phyloP scores from a whole-genome alignment of 2,797 vertebrate species.

The Cottoperca gobio region DNA sequence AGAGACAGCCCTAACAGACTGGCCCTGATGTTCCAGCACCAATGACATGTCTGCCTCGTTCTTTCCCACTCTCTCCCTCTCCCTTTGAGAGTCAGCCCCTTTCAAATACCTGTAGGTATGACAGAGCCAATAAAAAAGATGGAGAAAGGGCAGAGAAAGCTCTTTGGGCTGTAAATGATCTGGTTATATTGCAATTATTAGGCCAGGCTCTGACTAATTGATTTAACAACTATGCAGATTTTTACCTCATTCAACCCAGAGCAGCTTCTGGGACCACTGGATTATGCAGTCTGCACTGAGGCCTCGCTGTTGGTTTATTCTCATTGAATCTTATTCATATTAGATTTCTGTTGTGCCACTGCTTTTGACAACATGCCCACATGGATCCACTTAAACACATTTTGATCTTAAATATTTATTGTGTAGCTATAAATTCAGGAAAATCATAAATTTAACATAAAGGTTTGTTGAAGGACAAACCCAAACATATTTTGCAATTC shows the following conservation, averaged over 20 bases:
- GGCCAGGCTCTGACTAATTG: constrained; percentile 60
- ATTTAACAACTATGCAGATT: constrained; percentile 58
- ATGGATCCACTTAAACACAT: constrained; percentile 42
- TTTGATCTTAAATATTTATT: constrained; percentile 54
- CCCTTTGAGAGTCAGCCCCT: constrained; percentile 37
- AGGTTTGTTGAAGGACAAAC: constrained; percentile 27
- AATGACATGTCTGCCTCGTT: constrained; percentile 46
- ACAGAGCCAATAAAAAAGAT: constrained; percentile 32
- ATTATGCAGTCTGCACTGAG: constrained; percentile 57
- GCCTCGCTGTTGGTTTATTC: constrained; percentile 48
- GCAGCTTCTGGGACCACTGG: constrained; percentile 50
- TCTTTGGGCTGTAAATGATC: constrained; percentile 46
- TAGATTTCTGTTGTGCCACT: constrained; percentile 41
- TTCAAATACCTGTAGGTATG: constrained; percentile 50
- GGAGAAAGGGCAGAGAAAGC: constrained; percentile 15
- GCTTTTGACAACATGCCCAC: constrained; percentile 50
- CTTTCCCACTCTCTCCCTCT: constrained; percentile 29
- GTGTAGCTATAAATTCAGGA: constrained; percentile 29
- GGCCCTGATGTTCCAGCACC: constrained; percentile 66
- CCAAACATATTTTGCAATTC: constrained; percentile 40
- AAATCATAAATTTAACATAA: constrained; percentile 35
- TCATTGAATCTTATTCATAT: constrained; percentile 56
- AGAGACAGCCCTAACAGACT: constrained; percentile 70
- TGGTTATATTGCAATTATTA: constrained; percentile 53
- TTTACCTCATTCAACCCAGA: constrained; percentile 52